phyloP scores from a whole-genome alignment of 2,797 vertebrate species.

The Oreochromis mossambicus region DNA sequence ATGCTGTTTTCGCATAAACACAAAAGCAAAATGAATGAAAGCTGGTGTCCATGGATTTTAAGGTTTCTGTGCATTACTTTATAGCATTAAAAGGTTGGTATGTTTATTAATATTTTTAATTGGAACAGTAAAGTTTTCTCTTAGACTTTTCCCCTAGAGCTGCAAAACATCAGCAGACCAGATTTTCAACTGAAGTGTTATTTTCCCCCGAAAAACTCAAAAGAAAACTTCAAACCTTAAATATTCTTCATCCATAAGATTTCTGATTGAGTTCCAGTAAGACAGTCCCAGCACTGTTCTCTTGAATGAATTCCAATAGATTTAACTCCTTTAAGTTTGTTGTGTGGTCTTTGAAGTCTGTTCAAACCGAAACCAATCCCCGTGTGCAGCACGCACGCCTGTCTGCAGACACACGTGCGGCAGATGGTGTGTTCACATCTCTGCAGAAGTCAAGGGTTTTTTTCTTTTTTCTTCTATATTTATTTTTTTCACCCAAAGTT shows the following conservation, averaged over 20 bases:
- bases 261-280: conserved; percentile 22
- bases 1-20: neutral
- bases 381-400: neutral
- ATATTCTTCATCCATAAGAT: neutral
- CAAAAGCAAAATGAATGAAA: fast-evolving
- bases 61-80: fast-evolving
- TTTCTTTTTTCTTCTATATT: neutral
- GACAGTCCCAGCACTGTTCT: neutral
- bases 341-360: conserved; percentile 31
- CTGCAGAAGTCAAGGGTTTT: neutral
- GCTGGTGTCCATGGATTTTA: neutral
- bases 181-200: neutral
- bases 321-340: conserved; percentile 27
- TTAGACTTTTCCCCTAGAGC: neutral
- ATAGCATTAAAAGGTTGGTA: neutral
- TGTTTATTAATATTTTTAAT: neutral
- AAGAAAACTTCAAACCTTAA: conserved; percentile 4
- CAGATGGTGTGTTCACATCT: conserved; percentile 13
- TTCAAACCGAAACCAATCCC: conserved; percentile 12
- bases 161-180: neutral
- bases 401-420: neutral
- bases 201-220: neutral
- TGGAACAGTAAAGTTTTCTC: neutral
- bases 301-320: conserved; percentile 27
- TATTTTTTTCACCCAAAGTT: neutral